phyloP scores from a whole-genome alignment of 2,888 invertebrate species.

The Troglohyphantes excavatus region DNA sequence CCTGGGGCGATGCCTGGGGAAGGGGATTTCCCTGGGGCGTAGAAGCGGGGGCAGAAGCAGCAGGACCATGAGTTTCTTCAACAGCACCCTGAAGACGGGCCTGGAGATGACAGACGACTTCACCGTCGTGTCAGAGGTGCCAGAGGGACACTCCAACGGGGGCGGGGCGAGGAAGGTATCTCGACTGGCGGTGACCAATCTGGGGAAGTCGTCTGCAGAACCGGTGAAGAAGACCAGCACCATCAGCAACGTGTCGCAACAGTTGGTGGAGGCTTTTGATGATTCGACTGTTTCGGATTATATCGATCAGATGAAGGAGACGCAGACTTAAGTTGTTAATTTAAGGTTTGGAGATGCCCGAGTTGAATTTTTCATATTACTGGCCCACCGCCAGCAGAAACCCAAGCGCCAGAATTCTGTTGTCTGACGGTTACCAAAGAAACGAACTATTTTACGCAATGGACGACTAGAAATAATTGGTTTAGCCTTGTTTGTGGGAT shows the following conservation, averaged over 20 bases:
- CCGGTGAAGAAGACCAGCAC: constrained; percentile 58
- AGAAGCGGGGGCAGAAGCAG: constrained; percentile 28
- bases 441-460: too few species aligned
- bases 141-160: not conserved
- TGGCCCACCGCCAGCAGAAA: too few species aligned
- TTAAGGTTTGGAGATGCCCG: too few species aligned
- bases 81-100: constrained; percentile 72
- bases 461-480: too few species aligned
- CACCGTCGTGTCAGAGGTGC: constrained; percentile 63
- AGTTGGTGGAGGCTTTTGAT: constrained; percentile 87
- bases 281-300: constrained; percentile 59
- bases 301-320: constrained; percentile 66
- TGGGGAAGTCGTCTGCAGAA: not conserved
- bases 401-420: too few species aligned
- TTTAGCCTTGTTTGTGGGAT: too few species aligned
- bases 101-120: constrained; percentile 64
- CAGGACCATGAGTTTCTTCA: constrained; percentile 57
- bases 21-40: not conserved
- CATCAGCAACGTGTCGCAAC: constrained; percentile 90
- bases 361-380: too few species aligned
- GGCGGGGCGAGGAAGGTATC: constrained; percentile 41
- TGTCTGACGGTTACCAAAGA: too few species aligned
- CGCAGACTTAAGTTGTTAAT: constrained; percentile 18
- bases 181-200: not conserved
- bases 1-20: constrained; percentile 68